Evolutionary conservation across 2,797 vertebrate genomes (phyloP).

Genomic region (Scarus forsteni): DNA sequence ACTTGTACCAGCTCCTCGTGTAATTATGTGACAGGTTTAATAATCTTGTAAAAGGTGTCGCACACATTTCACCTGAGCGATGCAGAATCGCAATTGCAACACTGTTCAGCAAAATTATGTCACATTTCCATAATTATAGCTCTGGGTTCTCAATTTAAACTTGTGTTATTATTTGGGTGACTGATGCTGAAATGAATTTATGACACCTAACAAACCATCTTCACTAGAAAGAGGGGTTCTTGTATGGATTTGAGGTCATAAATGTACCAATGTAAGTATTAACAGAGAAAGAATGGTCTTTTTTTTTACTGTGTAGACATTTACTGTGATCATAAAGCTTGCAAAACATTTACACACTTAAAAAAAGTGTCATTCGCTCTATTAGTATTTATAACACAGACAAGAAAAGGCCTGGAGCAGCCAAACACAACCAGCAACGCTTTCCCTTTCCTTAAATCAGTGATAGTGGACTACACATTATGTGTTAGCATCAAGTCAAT

Average conservation of each 20-base stretch:
- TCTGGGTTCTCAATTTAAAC: slow-evolving; percentile 24
- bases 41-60: slow-evolving; percentile 54
- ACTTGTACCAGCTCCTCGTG: slow-evolving; percentile 10
- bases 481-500: no score
- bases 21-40: slow-evolving; percentile 55
- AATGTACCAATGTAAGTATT: slow-evolving; percentile 10
- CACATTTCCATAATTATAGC: slow-evolving; percentile 34
- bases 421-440: slow-evolving; percentile 13
- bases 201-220: neutral
- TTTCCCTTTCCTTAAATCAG: slow-evolving; percentile 4
- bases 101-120: slow-evolving; percentile 26
- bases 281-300: neutral
- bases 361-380: slow-evolving; percentile 11
- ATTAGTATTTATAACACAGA: slow-evolving; percentile 20
- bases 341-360: slow-evolving; percentile 11
- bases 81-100: slow-evolving; percentile 19
- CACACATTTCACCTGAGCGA: slow-evolving; percentile 41
- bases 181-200: slow-evolving; percentile 13
- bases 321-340: slow-evolving; percentile 20
- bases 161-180: slow-evolving; percentile 23
- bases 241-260: neutral
- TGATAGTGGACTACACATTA: no score
- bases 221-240: slow-evolving; percentile 1
- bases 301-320: neutral
- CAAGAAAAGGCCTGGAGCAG: slow-evolving; percentile 10